Conservation (phyloP, 2,113 vertebrate genomes). For the Podocnemis expansa region DNA sequence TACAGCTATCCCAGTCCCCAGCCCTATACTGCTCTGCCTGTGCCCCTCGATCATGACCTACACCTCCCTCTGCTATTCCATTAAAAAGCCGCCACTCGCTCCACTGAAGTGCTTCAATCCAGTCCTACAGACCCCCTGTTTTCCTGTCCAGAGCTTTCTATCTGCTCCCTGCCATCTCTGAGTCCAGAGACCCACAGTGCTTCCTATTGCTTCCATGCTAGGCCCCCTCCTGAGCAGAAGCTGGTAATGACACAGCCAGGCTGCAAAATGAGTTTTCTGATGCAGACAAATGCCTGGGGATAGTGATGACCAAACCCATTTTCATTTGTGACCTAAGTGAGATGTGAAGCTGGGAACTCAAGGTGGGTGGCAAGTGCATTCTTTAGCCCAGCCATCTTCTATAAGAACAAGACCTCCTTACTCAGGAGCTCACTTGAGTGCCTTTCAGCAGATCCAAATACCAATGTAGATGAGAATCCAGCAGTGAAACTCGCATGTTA, state of each 20-base stretch:
- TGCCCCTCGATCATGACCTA: background rate
- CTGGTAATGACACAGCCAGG: fast-evolving
- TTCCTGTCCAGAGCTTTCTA: background rate
- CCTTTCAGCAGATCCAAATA: background rate
- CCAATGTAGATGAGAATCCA: background rate
- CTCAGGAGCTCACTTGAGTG: background rate
- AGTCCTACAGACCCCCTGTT: background rate
- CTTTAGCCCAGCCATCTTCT: background rate
- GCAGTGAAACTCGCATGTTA: background rate
- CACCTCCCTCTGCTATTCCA: background rate
- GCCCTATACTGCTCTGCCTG: background rate
- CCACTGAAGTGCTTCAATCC: background rate
- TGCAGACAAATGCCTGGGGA: fast-evolving
- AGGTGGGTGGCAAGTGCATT: background rate
- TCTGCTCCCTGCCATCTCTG: background rate
- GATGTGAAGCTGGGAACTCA: background rate
- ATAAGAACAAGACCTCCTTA: fast-evolving
- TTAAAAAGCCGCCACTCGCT: background rate
- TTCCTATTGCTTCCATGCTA: background rate
- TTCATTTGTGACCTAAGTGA: background rate
- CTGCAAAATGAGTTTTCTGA: background rate
- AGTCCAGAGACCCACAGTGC: background rate
- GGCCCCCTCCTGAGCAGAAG: background rate
- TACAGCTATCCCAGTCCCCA: background rate
- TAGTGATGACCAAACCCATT: background rate